Percentiles rank a stretch among this genome's conserved stretches.
Evolutionary conservation across 2,797 vertebrate genomes (phyloP).

Genomic region (Sebastes diploproa): DNA sequence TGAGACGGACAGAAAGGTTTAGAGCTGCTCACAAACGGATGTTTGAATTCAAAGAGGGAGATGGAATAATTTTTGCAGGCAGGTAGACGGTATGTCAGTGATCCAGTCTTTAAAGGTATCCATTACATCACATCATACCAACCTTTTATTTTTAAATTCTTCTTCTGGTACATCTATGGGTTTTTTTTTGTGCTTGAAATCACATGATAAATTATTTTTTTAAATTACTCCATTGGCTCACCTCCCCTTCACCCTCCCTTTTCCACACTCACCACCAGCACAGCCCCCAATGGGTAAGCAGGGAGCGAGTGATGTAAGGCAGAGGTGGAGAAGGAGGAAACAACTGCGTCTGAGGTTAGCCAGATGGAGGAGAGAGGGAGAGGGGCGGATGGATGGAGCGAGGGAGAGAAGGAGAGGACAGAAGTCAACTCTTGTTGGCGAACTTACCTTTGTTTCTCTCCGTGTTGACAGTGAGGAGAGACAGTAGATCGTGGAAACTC

Average conservation of each 20-base stretch:
- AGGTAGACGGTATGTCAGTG: neutral
- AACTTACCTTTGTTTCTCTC: conserved; percentile 27
- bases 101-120: neutral
- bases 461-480: conserved; percentile 26
- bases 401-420: conserved; percentile 19
- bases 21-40: neutral
- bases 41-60: conserved; percentile 5
- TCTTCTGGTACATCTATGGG: neutral
- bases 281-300: conserved; percentile 48
- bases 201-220: conserved; percentile 41
- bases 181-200: conserved; percentile 19
- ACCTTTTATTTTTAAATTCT: conserved; percentile 23
- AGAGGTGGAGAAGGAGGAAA: conserved; percentile 79
- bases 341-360: conserved; percentile 79
- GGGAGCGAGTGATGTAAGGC: conserved; percentile 77
- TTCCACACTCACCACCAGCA: conserved; percentile 36
- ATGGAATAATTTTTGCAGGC: conserved; percentile 10
- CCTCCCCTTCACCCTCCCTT: conserved; percentile 43
- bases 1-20: neutral
- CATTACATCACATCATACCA: conserved; percentile 11
- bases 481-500: conserved; percentile 48
- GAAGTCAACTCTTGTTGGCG: conserved; percentile 43
- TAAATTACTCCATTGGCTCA: conserved; percentile 59
- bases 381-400: conserved; percentile 34
- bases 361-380: conserved; percentile 71